Evolutionary conservation across 2,797 vertebrate species (phyloP), one percentile per base, ranked within the genome.

Genomic region (Chaenodraco wilsoni): DNA sequence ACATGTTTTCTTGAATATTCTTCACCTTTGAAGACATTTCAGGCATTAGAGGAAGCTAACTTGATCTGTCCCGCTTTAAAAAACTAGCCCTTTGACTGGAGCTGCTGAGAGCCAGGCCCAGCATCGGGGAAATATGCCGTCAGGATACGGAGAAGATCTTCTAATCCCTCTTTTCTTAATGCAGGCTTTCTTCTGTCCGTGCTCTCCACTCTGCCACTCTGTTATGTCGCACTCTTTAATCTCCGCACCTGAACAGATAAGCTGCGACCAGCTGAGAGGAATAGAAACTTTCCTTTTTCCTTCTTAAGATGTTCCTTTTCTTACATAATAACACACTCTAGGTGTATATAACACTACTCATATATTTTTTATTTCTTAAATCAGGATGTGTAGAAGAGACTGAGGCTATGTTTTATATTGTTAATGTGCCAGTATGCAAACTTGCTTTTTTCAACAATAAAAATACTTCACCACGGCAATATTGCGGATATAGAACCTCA

Each of bases 91-190:
- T 83, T 65, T 63, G 76, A 73, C 23, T 48, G 23, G 31, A 65
- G 44, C 69, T 70, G 61, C 52, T 69, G 66, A 78, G 78, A 78
- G 75, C 58, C 58, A 43, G 49, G 52, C 51, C 57, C 33, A 56
- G 74, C 64, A 58, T 72, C 81, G 69, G 76, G 72, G 69, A 88
- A 85, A 79, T 84, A 64, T 89, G 82, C 83, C 58, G 79, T 90
- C 85, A 87, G 76, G 77, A 87, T 86, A 74, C 74, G 71, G 84
- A 84, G 83, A 82, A 60, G 74, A 84, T 86, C 79, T 81, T 83
- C 74, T 89, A 91, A 80, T 90, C 86, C 86, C 13, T 72, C 70
- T 72, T 88, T 89, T 88, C 72, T 85, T 83, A 58, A 70, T 57
- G 63, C 64, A 65, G 52, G 61, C 54, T 78, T 64, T 73, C 66